Conservation (phyloP, 2,797 vertebrate genomes). For the Girardinus metallicus region DNA sequence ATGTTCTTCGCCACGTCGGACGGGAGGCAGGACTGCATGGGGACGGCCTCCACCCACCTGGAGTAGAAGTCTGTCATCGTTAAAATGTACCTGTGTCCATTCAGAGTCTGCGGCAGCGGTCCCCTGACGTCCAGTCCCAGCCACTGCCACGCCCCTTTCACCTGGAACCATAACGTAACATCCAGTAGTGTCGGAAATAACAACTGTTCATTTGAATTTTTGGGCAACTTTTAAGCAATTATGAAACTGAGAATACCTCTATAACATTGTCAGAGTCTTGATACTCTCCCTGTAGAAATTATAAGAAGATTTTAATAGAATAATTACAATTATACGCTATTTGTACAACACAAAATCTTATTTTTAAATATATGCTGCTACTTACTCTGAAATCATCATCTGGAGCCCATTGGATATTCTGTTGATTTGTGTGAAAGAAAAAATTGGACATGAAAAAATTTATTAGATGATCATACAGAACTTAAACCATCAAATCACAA, state of each 20-base stretch:
- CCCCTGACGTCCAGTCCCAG: constrained; percentile 78
- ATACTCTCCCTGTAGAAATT: constrained; percentile 46
- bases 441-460: neutral
- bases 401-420: constrained; percentile 76
- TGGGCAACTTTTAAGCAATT: neutral
- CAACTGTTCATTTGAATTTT: neutral
- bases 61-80: constrained; percentile 73
- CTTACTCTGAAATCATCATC: constrained; percentile 59
- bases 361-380: neutral
- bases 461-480: neutral
- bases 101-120: constrained; percentile 66
- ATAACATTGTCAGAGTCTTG: constrained; percentile 55
- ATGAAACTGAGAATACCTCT: constrained; percentile 41
- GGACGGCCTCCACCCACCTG: constrained; percentile 78
- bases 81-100: constrained; percentile 70
- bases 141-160: constrained; percentile 79
- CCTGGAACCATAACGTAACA: constrained; percentile 46
- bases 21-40: constrained; percentile 61
- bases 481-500: neutral
- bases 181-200: neutral
- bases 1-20: constrained; percentile 55
- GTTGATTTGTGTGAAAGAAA: constrained; percentile 16
- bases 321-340: neutral
- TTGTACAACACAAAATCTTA: neutral
- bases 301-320: constrained; percentile 16